Base-by-base conservation (phyloP, 23 tunicate species). In the Styela plicata region DNA sequence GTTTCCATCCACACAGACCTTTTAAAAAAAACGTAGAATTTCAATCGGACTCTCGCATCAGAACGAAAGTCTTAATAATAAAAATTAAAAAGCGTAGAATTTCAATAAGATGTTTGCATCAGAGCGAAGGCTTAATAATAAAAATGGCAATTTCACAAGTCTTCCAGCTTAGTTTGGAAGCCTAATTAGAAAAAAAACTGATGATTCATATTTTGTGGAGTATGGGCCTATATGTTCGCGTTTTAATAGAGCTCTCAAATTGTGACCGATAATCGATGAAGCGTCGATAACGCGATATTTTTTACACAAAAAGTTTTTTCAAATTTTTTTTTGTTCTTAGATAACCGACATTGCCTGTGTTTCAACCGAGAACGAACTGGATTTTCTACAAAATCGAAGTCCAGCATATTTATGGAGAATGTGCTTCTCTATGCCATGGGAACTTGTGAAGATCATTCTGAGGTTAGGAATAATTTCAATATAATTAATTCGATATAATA, bases 291-390 rank as follows among this genome's bases (percentile, higher is more conserved):
- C 18, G 64, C 64, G 20, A 57, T 57, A 18, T 18, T 20, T 57
- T 57, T 57, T 57, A 20, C 64, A 20, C 18, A 18, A 20, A 57
- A 57, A 57, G 19, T 18, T 18, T 18, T 18, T 57, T 57, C 18
- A 18, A 57, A 20, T 18, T n/a, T n/a, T n/a, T n/a, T n/a, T n/a
- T n/a, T 25, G 30, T 29, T 84, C 69, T 34, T 75, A 92, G 97
- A 84, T 92, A 20, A 84, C 88, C 64, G 97, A 92, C 66, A 84
- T 92, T 24, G 37, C 67, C 5, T 82, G 79, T 64, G 86, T 84
- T 7, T 88, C 90, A 7, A 88, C 87, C 13, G 89, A 88, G 2
- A 91, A 93, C 36, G 93, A 93, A 70, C 79, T 93, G 13, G 98
- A 93, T 61, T 93, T 93, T 70, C 85, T 69, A 20, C 74, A 70